Evolutionary conservation across 1,140 invertebrate species (phyloP).

Genomic region (Solenopsis invicta): DNA sequence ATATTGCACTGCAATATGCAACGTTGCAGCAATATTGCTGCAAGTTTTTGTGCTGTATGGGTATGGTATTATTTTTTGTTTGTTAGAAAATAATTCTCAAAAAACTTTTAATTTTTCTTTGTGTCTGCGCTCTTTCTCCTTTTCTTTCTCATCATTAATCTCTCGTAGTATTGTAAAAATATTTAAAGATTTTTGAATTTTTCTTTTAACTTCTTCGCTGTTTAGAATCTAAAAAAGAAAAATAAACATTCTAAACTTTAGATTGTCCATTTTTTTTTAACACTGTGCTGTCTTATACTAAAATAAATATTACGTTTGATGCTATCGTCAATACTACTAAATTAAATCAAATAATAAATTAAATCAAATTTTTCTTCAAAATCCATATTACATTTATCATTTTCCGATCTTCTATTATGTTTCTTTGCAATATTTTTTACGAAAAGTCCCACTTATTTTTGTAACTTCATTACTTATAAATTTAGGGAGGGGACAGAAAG

Average conservation of each 20-base stretch:
- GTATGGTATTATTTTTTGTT: no score
- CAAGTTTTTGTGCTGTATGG: no score
- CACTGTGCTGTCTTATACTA: not conserved
- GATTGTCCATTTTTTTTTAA: not conserved
- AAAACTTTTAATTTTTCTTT: slow-evolving; percentile 12
- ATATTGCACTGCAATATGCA: no score
- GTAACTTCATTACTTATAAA: no score
- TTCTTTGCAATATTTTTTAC: no score
- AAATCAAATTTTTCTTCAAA: slow-evolving; percentile 28
- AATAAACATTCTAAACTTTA: no score
- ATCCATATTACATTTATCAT: not conserved
- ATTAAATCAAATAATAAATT: no score
- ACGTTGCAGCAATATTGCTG: no score
- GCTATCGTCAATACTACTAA: slow-evolving; percentile 7
- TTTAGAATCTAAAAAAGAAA: no score
- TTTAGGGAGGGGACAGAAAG: no score
- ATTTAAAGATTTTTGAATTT: not conserved
- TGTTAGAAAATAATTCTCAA: not conserved
- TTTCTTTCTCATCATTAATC: not conserved
- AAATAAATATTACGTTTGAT: not conserved
- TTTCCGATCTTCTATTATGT: not conserved
- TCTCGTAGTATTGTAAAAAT: slow-evolving; percentile 1
- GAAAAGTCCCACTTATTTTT: no score
- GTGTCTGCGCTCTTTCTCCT: no score
- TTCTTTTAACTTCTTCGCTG: not conserved